Evolutionary conservation across 2,888 invertebrate species (phyloP), one percentile per base, ranked within the genome.

Genomic region (Beris chalybata): DNA sequence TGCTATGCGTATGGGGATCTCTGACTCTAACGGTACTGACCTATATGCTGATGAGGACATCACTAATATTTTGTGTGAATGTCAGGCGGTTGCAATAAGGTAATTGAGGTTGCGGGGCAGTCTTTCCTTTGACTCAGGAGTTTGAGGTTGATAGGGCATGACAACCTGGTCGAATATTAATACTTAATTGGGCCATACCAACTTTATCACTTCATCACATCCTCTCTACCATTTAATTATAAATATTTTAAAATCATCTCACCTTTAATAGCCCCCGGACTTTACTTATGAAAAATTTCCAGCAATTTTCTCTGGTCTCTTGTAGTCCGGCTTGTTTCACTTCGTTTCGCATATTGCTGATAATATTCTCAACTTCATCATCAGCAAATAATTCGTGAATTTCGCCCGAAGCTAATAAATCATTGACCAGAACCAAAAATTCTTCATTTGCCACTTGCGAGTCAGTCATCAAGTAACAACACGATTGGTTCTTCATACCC

Each of bases 221-320:
- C 22, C 22, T 2, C 22, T 22, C 22, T 22, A 22, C 22, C 22
- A 22, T 22, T 22, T 22, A 22, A 22, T 22, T 22, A 22, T 44
- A 30, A 43, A 38, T 48, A 69, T 31, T 43, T 6, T 3, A 43
- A 47, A 3, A 13, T 9, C 57, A 22, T 85, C 43, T 64, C 1
- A 78, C 77, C 83, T 84, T 92, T 86, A 92, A 77, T 74, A 87
- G 85, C 67, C 87, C 86, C 65, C 95, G 85, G 5, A 96, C 95
- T 74, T 93, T 87, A 72, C 95, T 93, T 72, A 97, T 94, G 77
- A 95, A 97, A 81, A 92, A 97, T 76, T 88, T 89, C 97, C 96
- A 97, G 77, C 96, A 96, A 77, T 95, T 96, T 77, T 97, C 97
- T 67, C 90, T 85, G 0, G 91, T 91, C 75, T 97, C 97, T 64